Evolutionary conservation across 1,140 invertebrate species (phyloP).

Genomic region (Heliothis virescens): DNA sequence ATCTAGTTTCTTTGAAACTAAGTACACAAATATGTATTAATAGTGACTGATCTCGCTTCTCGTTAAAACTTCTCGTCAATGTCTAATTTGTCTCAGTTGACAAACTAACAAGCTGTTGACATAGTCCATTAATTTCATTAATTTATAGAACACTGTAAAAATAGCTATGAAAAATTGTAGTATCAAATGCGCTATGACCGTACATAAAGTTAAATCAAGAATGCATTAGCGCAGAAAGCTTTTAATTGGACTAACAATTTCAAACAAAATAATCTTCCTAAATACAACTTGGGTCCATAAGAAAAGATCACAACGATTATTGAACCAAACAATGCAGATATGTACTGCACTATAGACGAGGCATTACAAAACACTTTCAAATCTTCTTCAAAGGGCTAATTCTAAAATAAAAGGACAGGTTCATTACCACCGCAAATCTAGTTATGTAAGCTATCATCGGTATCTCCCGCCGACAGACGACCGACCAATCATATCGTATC

Average conservation of each 20-base stretch:
- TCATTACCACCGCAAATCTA: slow-evolving; percentile 79
- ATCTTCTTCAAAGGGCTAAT: slow-evolving; percentile 45
- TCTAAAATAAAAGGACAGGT: slow-evolving; percentile 57
- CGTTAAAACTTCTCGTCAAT: slow-evolving; percentile 17
- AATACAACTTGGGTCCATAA: no score
- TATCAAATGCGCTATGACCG: no score
- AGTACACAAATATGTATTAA: slow-evolving; percentile 8
- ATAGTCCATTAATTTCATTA: slow-evolving; percentile 30
- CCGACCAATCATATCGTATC: slow-evolving; percentile 80
- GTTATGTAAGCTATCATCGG: slow-evolving; percentile 74
- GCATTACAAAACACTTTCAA: slow-evolving; percentile 41
- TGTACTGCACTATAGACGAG: background rate
- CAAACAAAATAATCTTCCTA: no score
- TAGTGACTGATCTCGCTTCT: slow-evolving; percentile 13
- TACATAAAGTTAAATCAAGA: no score
- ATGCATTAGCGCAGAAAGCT: no score
- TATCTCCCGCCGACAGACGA: slow-evolving; percentile 75
- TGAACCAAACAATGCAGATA: background rate
- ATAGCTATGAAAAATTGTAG: background rate
- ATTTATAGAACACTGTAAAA: slow-evolving; percentile 12
- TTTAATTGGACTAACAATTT: no score
- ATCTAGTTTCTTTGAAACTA: slow-evolving; percentile 2
- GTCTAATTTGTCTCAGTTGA: slow-evolving; percentile 38
- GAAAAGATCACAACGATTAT: no score
- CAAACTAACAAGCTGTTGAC: slow-evolving; percentile 23